A percentile compares a stretch with the other conserved stretches of the same genome.
Evolutionary conservation across 2,113 vertebrate genomes (phyloP).

Genomic region (Dinomys branickii): DNA sequence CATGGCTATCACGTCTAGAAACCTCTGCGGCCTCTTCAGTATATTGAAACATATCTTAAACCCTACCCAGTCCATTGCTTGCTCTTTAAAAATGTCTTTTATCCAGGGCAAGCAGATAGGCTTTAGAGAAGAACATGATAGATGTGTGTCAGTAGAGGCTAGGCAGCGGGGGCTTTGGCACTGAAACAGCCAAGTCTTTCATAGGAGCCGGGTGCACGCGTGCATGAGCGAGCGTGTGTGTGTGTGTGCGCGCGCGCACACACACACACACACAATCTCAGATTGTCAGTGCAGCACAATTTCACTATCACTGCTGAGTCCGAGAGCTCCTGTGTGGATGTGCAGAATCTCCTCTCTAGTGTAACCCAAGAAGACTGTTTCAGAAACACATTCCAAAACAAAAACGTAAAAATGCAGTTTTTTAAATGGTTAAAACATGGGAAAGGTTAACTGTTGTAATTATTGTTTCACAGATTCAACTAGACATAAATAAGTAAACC

Average conservation of each 20-base stretch:
- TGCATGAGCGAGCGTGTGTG: too few species aligned
- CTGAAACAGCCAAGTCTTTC: background rate
- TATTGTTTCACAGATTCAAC: background rate
- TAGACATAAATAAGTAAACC: background rate
- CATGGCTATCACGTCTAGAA: too few species aligned
- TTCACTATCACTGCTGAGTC: background rate
- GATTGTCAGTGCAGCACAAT: background rate
- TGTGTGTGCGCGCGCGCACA: too few species aligned
- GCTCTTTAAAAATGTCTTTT: background rate
- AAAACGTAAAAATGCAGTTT: background rate
- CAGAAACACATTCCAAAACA: background rate
- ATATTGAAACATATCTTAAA: background rate
- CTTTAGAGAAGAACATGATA: background rate
- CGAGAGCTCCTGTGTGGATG: background rate
- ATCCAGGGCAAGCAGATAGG: background rate
- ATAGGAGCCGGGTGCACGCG: background rate
- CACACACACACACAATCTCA: background rate
- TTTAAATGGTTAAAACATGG: background rate
- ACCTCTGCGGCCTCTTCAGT: too few species aligned
- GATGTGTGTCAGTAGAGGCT: background rate
- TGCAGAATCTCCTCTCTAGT: background rate
- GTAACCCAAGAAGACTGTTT: background rate
- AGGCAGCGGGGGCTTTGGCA: background rate
- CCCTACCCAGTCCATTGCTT: background rate
- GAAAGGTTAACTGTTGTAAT: background rate